These are phyloP conservation scores for Erinaceus europaeus DNA, from an alignment of 2,113 vertebrate species.

Conservation along the genomic window DNA sequence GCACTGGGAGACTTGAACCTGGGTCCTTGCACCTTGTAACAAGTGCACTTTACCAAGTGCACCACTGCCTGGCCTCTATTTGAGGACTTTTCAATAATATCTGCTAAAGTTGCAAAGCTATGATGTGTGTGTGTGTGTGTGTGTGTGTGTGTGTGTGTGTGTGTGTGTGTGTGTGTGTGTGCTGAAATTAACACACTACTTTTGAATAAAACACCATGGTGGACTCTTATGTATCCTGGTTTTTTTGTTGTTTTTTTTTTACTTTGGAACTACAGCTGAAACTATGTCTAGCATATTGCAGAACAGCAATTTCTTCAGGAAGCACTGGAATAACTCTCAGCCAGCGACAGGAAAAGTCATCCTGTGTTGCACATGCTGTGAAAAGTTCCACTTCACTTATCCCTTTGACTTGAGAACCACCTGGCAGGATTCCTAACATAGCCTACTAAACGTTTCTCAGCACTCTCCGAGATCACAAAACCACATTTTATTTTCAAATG, in stretches of 20 bases:
- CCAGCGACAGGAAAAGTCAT: not conserved
- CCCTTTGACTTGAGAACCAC: conserved; percentile 16
- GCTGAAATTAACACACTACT: conserved; percentile 40
- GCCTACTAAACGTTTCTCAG: not conserved
- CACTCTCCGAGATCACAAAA: not conserved
- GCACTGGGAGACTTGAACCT: no score
- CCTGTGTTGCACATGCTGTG: not conserved
- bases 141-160: not conserved
- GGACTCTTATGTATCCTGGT: not conserved
- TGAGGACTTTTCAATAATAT: conserved; percentile 54
- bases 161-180: not conserved
- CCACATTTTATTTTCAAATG: not conserved
- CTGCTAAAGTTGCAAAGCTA: conserved; percentile 46
- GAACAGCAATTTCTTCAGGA: conserved; percentile 28
- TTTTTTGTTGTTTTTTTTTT: no score
- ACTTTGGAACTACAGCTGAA: conserved; percentile 37
- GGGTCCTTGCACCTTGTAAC: no score
- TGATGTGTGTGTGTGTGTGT: conserved; percentile 12
- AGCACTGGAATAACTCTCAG: not conserved
- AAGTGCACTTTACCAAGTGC: no score
- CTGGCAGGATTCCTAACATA: not conserved
- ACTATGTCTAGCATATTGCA: not conserved
- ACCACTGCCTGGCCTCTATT: no score
- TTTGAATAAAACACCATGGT: conserved; percentile 47
- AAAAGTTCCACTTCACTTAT: not conserved